phyloP scores from a whole-genome alignment of 2,888 invertebrate genomes.

The Carcina quercana region DNA sequence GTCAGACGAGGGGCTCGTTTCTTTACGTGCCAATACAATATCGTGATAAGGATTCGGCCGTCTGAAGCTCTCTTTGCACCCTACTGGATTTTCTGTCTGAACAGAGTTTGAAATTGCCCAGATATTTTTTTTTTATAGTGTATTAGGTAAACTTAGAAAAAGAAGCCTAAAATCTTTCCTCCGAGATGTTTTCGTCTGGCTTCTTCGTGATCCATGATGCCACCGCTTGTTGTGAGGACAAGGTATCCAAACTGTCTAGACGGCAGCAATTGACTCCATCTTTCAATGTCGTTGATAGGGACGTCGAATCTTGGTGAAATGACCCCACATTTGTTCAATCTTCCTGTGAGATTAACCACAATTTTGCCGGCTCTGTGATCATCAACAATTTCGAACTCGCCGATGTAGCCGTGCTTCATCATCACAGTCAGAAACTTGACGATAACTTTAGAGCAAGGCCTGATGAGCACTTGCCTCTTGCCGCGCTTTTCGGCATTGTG shows the following conservation, averaged over 20 bases:
- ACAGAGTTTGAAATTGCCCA: no score
- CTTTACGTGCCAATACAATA: background rate
- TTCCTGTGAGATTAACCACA: constrained; percentile 98
- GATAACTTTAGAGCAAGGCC: constrained; percentile 99
- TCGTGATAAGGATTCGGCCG: constrained; percentile 1
- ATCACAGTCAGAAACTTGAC: constrained; percentile 99
- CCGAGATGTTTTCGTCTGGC: constrained; percentile 99
- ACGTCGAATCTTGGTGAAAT: constrained; percentile 99
- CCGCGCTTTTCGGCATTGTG: constrained; percentile 99
- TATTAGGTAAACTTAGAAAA: constrained; percentile 88
- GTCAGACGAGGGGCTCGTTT: background rate
- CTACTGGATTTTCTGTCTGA: no score
- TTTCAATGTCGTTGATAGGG: constrained; percentile 96
- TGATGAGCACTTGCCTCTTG: constrained; percentile 97
- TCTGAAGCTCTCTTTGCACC: no score
- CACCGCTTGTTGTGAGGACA: constrained; percentile 98
- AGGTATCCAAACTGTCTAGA: constrained; percentile 99
- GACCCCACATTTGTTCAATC: constrained; percentile 99
- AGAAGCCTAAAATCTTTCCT: constrained; percentile 99
- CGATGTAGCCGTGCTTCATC: constrained; percentile 99
- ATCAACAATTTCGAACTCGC: constrained; percentile 99
- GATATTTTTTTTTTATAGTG: constrained; percentile 61
- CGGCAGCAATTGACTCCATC: constrained; percentile 98
- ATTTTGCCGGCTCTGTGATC: constrained; percentile 99
- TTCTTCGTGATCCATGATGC: constrained; percentile 99